phyloP scores from a whole-genome alignment of 2,888 invertebrate species.

The Drosophila monieri region DNA sequence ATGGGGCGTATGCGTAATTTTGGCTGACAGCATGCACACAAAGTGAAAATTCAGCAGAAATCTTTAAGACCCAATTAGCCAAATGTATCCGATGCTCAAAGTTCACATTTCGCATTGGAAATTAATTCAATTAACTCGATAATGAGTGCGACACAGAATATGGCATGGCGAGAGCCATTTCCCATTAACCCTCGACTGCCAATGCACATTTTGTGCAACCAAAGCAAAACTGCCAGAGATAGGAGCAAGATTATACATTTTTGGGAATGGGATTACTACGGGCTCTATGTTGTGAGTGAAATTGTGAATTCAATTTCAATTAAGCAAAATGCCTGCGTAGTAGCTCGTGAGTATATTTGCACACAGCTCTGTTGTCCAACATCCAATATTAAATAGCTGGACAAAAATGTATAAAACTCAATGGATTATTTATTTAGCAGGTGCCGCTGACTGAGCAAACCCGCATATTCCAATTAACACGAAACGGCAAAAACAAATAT shows the following conservation, averaged over 20 bases:
- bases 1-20: background rate
- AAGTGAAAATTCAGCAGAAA: constrained; percentile 45
- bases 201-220: constrained; percentile 34
- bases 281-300: constrained; percentile 14
- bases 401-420: constrained; percentile 52
- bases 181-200: constrained; percentile 25
- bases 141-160: constrained; percentile 41
- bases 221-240: constrained; percentile 23
- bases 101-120: constrained; percentile 38
- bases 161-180: constrained; percentile 5
- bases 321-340: constrained; percentile 29
- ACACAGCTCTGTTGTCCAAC: background rate
- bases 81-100: constrained; percentile 44
- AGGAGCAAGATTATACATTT: constrained; percentile 18
- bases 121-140: constrained; percentile 60
- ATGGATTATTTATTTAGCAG: constrained; percentile 70
- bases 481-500: constrained; percentile 27
- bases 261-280: constrained; percentile 22
- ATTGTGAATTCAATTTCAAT: constrained; percentile 45
- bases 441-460: constrained; percentile 48
- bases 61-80: constrained; percentile 54
- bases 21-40: background rate
- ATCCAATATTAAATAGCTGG: constrained; percentile 31
- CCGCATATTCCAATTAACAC: constrained; percentile 71
- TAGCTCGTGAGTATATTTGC: constrained; percentile 42